Percentiles rank a stretch among this genome's conserved stretches.
Conservation (phyloP, 2,113 vertebrate species). For the Trichomycterus rosablanca region DNA sequence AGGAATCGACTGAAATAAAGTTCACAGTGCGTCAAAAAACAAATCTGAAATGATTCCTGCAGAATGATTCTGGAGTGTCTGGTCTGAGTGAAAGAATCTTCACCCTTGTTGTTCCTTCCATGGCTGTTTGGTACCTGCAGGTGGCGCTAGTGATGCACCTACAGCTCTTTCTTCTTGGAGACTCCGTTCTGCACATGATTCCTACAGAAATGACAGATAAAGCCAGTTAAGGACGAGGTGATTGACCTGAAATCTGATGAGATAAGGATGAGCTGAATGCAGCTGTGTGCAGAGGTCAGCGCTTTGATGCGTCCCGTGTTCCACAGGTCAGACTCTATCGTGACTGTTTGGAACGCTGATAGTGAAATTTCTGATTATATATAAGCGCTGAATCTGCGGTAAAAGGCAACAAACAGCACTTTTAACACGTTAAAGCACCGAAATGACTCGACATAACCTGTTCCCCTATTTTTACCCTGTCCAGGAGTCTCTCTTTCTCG, state of each 20-base stretch:
- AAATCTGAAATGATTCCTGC: slow-evolving; percentile 20
- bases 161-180: slow-evolving; percentile 79
- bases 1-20: slow-evolving; percentile 56
- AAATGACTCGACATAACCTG: too few species aligned
- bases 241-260: slow-evolving; percentile 54
- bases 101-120: slow-evolving; percentile 42
- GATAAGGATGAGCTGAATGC: slow-evolving; percentile 45
- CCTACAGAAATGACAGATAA: slow-evolving; percentile 45
- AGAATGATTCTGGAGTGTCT: slow-evolving; percentile 18
- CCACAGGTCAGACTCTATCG: slow-evolving; percentile 4
- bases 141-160: slow-evolving; percentile 54
- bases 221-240: slow-evolving; percentile 9
- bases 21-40: slow-evolving; percentile 62
- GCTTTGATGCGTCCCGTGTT: slow-evolving; percentile 43
- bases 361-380: too few species aligned
- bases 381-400: too few species aligned
- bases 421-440: too few species aligned
- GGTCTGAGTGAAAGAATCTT: background rate
- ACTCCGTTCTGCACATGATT: slow-evolving; percentile 78
- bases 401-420: too few species aligned
- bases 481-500: too few species aligned
- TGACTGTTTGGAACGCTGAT: too few species aligned
- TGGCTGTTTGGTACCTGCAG: slow-evolving; percentile 55
- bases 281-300: slow-evolving; percentile 32
- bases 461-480: too few species aligned